Evolutionary conservation across 2,888 invertebrate species (phyloP), one percentile per base, ranked within the genome.

Genomic region (Leptarthrus brevirostris): DNA sequence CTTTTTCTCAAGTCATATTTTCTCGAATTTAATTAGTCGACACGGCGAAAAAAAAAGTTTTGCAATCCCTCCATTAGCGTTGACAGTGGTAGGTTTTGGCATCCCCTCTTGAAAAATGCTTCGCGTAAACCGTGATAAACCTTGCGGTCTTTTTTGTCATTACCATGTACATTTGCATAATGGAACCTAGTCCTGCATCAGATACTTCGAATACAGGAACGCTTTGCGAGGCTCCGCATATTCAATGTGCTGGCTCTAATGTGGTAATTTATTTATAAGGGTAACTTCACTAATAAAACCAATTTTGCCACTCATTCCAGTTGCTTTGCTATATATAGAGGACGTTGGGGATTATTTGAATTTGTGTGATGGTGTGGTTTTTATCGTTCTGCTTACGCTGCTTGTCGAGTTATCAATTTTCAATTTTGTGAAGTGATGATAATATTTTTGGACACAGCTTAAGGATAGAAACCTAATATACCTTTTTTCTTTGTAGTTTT

Each of bases 151-250:
- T 26, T 30, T 30, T 56, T 47, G 24, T 56, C 44, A 72, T 72
- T 72, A 72, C 18, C 72, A 58, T 72, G 58, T n/a, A 36, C 61
- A 58, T 69, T 22, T 52, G 52, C 20, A 71, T 75, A 75, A 75
- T 72, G 26, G 49, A 44, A 14, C n/a, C 26, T 26, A 14, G 24
- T n/a, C 4, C 54, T 54, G n/a, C 14, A 54, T 53, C 20, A 52
- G 54, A 24, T 54, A 26, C 10, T 54, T 20, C 53, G 18, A 12
- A 10, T 52, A 52, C 16, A 52, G 14, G 3, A 26, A n/a, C 24
- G 12, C n/a, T 26, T 26, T 54, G 8, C 26, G 14, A 8, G 1
- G 8, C 10, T 54, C 54, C 54, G 26, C 4, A 20, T 10, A 22
- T 20, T 5, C 4, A 52, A 40, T 40, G 40, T 40, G 40, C 12